Base-by-base conservation (phyloP, 2,113 vertebrate species). In the Myanophis thanlyinensis region DNA sequence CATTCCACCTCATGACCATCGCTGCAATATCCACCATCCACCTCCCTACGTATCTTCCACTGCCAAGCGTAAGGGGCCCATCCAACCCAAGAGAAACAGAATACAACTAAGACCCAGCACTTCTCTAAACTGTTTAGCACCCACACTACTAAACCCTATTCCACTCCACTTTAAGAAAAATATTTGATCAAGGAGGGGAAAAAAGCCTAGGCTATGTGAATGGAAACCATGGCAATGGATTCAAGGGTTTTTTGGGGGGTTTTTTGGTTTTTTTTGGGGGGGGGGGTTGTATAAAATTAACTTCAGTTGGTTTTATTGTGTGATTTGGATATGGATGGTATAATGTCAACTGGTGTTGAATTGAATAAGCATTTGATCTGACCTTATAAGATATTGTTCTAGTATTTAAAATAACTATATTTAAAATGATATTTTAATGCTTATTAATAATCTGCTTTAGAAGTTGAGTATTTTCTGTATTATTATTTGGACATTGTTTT, bases 251-350 rank as follows among this genome's bases (percentile, higher is more conserved):
- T 25, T 54, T 7, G n/a, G n/a, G n/a, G n/a, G n/a, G n/a, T 7
- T 23, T 23, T 23, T 52, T 53, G 94, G 96, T 96, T 93, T 95
- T n/a, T n/a, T n/a, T n/a, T n/a, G n/a, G n/a, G n/a, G n/a, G n/a
- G n/a, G n/a, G n/a, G n/a, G n/a, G n/a, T n/a, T 96, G 94, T 94
- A 93, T 92, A 91, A 87, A 56, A 93, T 91, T 94, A 93, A 93
- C 95, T 95, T 95, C 95, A 94, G 95, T 95, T 95, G 92, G 25
- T 85, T 92, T 95, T 96, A 93, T 95, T 95, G 94, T 94, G 3
- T 92, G 95, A 96, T 91, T 96, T 94, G 94, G 93, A 95, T 96
- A 91, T 96, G 94, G 94, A 46, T 92, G 87, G 54, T 93, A 94
- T 93, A 93, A 87, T 90, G 93, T 89, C 93, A 96, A 94, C 22